A percentile compares a stretch with the other conserved stretches of the same genome.
Conservation (phyloP, 2,113 vertebrate genomes). For the Sula dactylatra region DNA sequence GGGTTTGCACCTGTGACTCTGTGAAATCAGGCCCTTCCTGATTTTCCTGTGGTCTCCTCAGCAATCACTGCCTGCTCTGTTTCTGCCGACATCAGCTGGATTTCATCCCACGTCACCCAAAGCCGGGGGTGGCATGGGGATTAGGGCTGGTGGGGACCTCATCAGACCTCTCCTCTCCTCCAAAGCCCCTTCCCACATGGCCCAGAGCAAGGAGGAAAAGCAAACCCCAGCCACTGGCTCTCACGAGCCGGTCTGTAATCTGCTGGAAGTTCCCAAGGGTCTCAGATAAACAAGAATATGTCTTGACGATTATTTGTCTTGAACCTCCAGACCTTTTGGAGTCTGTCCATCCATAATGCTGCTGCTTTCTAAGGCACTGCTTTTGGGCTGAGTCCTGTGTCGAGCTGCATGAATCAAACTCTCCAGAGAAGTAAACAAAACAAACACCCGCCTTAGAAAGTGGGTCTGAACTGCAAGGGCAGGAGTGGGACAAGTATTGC, state of each 20-base stretch:
- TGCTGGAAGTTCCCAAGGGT: not conserved
- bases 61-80: not conserved
- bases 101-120: not conserved
- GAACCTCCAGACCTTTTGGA: slow-evolving; percentile 17
- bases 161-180: not conserved
- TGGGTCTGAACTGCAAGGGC: not conserved
- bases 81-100: not conserved
- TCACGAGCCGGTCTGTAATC: not conserved
- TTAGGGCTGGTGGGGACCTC: not conserved
- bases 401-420: not conserved
- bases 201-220: not conserved
- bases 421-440: not conserved
- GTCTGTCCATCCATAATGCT: not conserved
- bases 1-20: not conserved
- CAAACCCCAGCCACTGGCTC: not conserved
- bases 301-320: not conserved
- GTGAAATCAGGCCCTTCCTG: not conserved
- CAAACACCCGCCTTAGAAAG: not conserved
- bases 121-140: not conserved
- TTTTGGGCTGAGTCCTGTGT: not conserved
- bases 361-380: slow-evolving; percentile 19
- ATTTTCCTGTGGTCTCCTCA: not conserved
- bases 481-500: not conserved
- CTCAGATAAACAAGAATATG: not conserved
- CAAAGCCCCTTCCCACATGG: not conserved